Conservation (phyloP, 2,113 vertebrate species). For the Lepus europaeus region DNA sequence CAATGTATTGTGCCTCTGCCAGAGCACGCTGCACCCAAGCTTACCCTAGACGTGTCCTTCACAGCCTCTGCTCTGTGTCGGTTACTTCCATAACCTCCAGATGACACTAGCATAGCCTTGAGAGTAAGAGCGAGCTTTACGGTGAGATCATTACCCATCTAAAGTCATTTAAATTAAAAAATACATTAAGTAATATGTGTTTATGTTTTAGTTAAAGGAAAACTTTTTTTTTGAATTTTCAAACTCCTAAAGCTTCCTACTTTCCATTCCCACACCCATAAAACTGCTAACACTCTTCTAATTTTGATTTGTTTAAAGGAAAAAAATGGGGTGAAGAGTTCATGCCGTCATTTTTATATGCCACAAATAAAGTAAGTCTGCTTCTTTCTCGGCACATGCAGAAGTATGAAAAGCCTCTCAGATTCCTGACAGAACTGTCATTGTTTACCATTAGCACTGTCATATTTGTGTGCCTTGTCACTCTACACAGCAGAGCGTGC, state of each 20-base stretch:
- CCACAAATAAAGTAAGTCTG: constrained; percentile 83
- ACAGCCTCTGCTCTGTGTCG: background rate
- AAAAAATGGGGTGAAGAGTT: constrained; percentile 86
- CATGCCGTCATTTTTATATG: constrained; percentile 82
- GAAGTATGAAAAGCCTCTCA: constrained; percentile 79
- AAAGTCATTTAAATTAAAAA: constrained; percentile 24
- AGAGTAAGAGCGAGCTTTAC: background rate
- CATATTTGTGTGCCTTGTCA: constrained; percentile 85
- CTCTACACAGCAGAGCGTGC: constrained; percentile 72
- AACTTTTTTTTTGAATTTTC: constrained; percentile 64
- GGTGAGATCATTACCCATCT: background rate
- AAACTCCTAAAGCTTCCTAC: constrained; percentile 69
- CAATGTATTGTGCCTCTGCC: background rate
- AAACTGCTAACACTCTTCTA: constrained; percentile 78
- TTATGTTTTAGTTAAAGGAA: constrained; percentile 29
- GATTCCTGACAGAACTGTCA: constrained; percentile 84
- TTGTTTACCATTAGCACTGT: constrained; percentile 86
- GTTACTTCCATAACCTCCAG: background rate
- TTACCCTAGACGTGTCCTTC: fast-evolving
- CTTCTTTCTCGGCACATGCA: constrained; percentile 69
- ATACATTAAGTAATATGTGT: background rate
- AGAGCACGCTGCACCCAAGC: background rate
- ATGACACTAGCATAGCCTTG: background rate
- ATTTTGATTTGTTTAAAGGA: constrained; percentile 82
- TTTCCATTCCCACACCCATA: constrained; percentile 53